Base-by-base conservation (phyloP, 2,113 vertebrate species). In the Tichodroma muraria region DNA sequence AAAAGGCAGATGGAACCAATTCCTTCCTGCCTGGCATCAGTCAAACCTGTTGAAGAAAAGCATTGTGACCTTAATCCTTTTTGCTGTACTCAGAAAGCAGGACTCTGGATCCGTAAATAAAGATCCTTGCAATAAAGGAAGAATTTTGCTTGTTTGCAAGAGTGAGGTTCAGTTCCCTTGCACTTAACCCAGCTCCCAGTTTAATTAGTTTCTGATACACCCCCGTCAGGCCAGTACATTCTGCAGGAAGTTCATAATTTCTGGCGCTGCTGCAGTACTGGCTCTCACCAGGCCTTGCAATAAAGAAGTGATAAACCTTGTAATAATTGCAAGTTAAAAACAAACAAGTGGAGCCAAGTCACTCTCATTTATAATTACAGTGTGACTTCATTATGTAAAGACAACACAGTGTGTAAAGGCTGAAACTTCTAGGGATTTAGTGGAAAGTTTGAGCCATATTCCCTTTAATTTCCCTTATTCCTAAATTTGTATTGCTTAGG, bases 341-440 rank as follows among this genome's bases (percentile, higher is more conserved):
- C 85, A 91, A 95, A 88, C 37, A 89, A 85, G 86, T 0, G 1
- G 85, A 94, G 96, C 94, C 95, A 96, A 96, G 87, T 95, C 93
- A 93, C 94, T 95, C 90, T 91, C 90, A 31, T 81, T 92, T 95
- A 75, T 95, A 95, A 96, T 91, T 94, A 93, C 91, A 76, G n/a
- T 45, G 64, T 95, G 95, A 95, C 88, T 96, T 96, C 93, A 94
- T 94, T 91, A 96, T 90, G 72, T 71, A 85, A 93, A 95, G 88
- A 78, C 82, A 95, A 79, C 45, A 38, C 64, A 23, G 85, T 64
- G 37, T 60, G 56, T 78, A 83, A 91, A 95, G 79, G 49, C 85
- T 81, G 83, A 90, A 92, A 68, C 90, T 95, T 94, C 76, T 33
- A 83, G 80, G 80, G 92, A 91, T 93, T 95, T 88, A 53, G 38